Evolutionary conservation across 2,888 invertebrate genomes (phyloP).

Genomic region (Acanthosoma haemorrhoidale): DNA sequence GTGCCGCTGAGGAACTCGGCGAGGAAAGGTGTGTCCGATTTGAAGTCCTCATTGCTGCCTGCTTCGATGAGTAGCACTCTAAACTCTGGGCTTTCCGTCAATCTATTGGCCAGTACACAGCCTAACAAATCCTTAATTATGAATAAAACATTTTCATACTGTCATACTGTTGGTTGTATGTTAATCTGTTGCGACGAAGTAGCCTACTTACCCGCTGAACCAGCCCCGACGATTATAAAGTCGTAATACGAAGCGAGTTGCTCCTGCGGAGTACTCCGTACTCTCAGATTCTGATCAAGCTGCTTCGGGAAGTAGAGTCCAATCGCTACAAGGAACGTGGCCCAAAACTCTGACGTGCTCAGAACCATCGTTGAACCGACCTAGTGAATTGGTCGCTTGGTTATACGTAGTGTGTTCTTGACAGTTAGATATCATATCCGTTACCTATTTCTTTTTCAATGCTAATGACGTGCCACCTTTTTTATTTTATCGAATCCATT

Average conservation of each 20-base stretch:
- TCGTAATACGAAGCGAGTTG: background rate
- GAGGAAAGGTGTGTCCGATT: constrained; percentile 11
- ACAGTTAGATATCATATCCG: background rate
- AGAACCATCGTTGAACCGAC: background rate
- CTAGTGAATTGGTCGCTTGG: background rate
- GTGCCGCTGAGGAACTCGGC: background rate
- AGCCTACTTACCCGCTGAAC: background rate
- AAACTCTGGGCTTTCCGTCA: background rate
- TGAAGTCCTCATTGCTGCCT: constrained; percentile 11
- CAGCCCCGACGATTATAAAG: background rate
- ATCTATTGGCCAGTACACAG: constrained; percentile 20
- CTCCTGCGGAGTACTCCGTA: background rate
- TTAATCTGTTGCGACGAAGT: too few species aligned
- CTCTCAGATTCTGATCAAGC: background rate
- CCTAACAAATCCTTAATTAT: background rate
- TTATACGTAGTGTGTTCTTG: background rate
- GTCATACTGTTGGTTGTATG: background rate
- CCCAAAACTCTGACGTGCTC: background rate
- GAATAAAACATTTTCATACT: background rate
- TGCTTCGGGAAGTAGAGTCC: background rate
- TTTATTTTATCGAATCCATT: background rate
- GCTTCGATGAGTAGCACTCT: constrained; percentile 12
- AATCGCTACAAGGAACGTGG: background rate
- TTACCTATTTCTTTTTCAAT: background rate
- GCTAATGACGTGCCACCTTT: background rate